Conservation (phyloP, 2,113 vertebrate genomes). For the Urocolius indicus region DNA sequence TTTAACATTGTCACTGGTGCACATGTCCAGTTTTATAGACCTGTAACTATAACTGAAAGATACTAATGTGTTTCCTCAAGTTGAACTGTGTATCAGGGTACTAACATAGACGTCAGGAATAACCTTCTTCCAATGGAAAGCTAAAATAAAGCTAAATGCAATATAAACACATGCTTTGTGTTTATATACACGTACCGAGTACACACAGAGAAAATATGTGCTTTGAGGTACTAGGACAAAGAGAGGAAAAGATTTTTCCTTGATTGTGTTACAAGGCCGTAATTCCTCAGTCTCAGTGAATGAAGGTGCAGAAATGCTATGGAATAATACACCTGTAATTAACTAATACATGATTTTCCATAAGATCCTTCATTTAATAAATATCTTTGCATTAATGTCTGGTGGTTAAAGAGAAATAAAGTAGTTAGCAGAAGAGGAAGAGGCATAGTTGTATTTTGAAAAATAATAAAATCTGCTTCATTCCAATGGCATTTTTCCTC, state of each 20-base stretch:
- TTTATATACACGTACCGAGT: not conserved
- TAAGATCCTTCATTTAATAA: slow-evolving; percentile 11
- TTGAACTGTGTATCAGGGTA: not conserved
- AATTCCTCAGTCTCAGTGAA: slow-evolving; percentile 38
- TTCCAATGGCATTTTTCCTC: slow-evolving; percentile 65
- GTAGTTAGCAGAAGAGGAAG: not conserved
- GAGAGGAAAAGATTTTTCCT: not conserved
- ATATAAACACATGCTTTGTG: not conserved
- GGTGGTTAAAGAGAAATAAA: slow-evolving; percentile 43
- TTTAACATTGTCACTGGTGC: not conserved
- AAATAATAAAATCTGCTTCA: slow-evolving; percentile 69
- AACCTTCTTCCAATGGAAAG: not conserved
- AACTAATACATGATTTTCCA: slow-evolving; percentile 1
- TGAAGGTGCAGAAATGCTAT: not conserved
- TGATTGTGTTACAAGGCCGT: slow-evolving; percentile 31
- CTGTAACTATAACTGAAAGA: not conserved
- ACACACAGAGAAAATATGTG: not conserved
- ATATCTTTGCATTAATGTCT: slow-evolving; percentile 33
- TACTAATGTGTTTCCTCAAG: not conserved
- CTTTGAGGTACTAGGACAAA: not conserved
- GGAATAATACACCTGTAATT: slow-evolving; percentile 35
- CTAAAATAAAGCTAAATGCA: not conserved
- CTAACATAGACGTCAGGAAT: not conserved
- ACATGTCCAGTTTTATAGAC: not conserved
- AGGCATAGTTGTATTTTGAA: slow-evolving; percentile 43